Conservation (phyloP, 2,113 vertebrate species). For the Alexandromys fortis region DNA sequence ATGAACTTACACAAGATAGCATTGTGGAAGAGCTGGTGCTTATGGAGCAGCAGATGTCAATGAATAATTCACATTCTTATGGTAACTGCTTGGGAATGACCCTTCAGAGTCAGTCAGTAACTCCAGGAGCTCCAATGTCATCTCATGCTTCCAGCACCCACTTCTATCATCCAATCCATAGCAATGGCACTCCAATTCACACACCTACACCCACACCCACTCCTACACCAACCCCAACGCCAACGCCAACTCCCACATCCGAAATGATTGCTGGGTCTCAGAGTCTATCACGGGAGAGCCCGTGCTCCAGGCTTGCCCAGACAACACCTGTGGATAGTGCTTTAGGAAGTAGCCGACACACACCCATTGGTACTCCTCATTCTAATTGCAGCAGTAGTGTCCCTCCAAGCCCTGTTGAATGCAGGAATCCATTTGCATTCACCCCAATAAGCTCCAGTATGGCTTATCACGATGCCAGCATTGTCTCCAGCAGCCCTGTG, state of each 20-base stretch:
- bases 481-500: conserved; percentile 95
- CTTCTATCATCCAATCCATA: conserved; percentile 92
- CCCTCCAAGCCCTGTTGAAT: conserved; percentile 97
- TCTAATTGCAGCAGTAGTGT: conserved; percentile 98
- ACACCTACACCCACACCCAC: conserved; percentile 91
- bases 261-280: conserved; percentile 93
- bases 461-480: conserved; percentile 94
- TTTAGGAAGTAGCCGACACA: conserved; percentile 95
- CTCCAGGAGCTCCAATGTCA: conserved; percentile 85
- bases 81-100: conserved; percentile 89
- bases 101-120: conserved; percentile 87
- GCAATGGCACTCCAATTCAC: conserved; percentile 91
- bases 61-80: conserved; percentile 91
- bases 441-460: conserved; percentile 98
- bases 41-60: conserved; percentile 99
- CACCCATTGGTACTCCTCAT: conserved; percentile 95
- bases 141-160: conserved; percentile 86
- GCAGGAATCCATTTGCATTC: conserved; percentile 98
- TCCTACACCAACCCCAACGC: conserved; percentile 92
- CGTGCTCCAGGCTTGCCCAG: conserved; percentile 92
- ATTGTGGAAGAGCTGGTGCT: conserved; percentile 99
- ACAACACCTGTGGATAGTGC: conserved; percentile 96
- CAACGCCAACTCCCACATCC: conserved; percentile 93
- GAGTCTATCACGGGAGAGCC: conserved; percentile 93
- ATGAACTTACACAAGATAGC: conserved; percentile 98